These are phyloP conservation scores for Prionailurus bengalensis DNA, from an alignment of 2,113 vertebrate species.

Conservation along the genomic window DNA sequence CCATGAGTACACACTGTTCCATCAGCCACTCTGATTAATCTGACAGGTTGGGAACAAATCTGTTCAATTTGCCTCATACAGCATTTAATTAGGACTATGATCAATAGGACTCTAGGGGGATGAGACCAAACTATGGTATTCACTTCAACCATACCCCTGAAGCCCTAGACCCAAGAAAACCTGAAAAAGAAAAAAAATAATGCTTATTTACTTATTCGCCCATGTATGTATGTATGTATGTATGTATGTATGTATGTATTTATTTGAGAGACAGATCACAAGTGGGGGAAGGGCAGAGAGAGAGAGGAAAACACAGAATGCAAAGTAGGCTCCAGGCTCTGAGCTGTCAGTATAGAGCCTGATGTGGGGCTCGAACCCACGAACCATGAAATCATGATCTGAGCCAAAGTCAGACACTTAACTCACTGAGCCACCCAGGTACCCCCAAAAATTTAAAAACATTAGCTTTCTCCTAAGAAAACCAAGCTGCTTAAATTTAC, in stretches of 20 bases:
- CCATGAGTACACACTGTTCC: neutral
- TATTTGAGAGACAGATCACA: no score
- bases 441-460: neutral
- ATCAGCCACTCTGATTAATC: constrained; percentile 37
- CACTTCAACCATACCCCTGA: neutral
- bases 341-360: no score
- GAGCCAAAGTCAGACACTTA: no score
- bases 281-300: no score
- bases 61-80: neutral
- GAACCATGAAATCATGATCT: no score
- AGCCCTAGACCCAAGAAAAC: neutral
- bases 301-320: no score
- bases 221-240: no score
- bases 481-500: neutral
- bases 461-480: neutral
- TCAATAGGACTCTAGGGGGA: neutral
- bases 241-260: no score
- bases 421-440: no score
- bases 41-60: neutral
- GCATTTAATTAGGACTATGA: constrained; percentile 9
- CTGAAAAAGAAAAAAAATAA: neutral
- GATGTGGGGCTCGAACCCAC: no score
- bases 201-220: no score
- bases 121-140: neutral
- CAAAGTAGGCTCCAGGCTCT: no score